These are phyloP conservation scores for Pomacea maculata DNA, from an alignment of 1,140 invertebrate genomes.

Conservation along the genomic window DNA sequence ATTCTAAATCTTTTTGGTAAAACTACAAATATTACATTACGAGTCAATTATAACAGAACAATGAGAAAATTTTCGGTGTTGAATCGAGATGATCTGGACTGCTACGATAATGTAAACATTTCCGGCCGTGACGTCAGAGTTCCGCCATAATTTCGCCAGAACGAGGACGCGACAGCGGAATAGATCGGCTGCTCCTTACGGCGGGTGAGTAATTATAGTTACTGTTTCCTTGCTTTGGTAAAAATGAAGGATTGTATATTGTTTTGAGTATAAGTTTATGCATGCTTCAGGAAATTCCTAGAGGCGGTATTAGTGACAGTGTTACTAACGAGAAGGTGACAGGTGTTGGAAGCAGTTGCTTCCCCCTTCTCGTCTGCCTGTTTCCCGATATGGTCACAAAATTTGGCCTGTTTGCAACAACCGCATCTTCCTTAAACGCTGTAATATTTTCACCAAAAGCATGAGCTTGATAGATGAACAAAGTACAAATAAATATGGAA, in stretches of 20 bases:
- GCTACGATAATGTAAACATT: conserved; percentile 2
- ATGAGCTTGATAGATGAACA: too few relatives aligned
- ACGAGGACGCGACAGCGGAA: conserved; percentile 19
- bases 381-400: conserved; percentile 26
- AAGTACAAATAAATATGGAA: too few relatives aligned
- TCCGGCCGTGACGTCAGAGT: conserved; percentile 25
- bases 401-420: conserved; percentile 11
- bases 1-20: too few relatives aligned
- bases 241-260: too few relatives aligned
- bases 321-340: neutral
- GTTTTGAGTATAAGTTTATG: too few relatives aligned
- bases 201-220: conserved; percentile 11
- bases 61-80: too few relatives aligned
- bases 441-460: too few relatives aligned
- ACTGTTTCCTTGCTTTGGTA: neutral
- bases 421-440: conserved; percentile 6
- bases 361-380: conserved; percentile 21
- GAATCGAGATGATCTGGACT: too few relatives aligned
- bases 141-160: conserved; percentile 27
- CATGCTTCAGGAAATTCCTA: too few relatives aligned
- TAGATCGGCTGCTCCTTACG: conserved; percentile 11
- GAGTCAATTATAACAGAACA: too few relatives aligned
- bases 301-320: too few relatives aligned
- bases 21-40: too few relatives aligned
- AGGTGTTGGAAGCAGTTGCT: conserved; percentile 21